Evolutionary conservation across 2,888 invertebrate species (phyloP).

Genomic region (Cecidostiba fungosa): DNA sequence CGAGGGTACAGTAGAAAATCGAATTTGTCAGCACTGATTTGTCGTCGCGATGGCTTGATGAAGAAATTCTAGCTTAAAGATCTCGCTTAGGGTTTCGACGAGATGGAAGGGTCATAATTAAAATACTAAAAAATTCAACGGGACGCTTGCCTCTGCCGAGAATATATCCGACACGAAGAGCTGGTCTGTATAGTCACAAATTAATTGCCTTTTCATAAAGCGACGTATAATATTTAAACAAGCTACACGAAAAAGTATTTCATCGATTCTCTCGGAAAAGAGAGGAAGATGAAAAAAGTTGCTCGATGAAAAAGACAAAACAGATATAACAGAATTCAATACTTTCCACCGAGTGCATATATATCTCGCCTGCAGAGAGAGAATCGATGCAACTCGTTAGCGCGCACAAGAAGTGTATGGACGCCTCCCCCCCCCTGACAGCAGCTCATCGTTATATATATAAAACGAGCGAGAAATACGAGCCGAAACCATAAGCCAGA

Average conservation of each 20-base stretch:
- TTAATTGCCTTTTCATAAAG: conserved; percentile 4
- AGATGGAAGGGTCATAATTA: neutral
- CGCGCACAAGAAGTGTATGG: neutral
- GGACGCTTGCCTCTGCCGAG: neutral
- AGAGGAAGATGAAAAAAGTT: too few relatives aligned
- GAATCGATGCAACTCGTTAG: conserved; percentile 51
- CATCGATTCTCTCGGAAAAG: neutral
- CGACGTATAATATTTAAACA: neutral
- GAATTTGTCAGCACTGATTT: conserved; percentile 17
- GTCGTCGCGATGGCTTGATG: conserved; percentile 22
- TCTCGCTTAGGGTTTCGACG: neutral
- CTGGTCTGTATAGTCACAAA: neutral
- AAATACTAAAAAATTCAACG: neutral
- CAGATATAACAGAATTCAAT: conserved; percentile 14
- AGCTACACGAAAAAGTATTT: neutral
- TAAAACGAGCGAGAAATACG: conserved; percentile 32
- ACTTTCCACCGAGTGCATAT: conserved; percentile 28
- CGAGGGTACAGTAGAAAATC: conserved; percentile 14
- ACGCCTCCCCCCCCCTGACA: neutral
- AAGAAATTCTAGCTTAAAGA: conserved; percentile 13
- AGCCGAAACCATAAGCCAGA: conserved; percentile 39
- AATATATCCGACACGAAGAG: neutral
- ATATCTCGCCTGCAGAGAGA: neutral
- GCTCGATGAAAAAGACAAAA: neutral
- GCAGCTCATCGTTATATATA: conserved; percentile 32